Evolutionary conservation across 2,797 vertebrate species (phyloP).

Genomic region (Epinephelus coioides): DNA sequence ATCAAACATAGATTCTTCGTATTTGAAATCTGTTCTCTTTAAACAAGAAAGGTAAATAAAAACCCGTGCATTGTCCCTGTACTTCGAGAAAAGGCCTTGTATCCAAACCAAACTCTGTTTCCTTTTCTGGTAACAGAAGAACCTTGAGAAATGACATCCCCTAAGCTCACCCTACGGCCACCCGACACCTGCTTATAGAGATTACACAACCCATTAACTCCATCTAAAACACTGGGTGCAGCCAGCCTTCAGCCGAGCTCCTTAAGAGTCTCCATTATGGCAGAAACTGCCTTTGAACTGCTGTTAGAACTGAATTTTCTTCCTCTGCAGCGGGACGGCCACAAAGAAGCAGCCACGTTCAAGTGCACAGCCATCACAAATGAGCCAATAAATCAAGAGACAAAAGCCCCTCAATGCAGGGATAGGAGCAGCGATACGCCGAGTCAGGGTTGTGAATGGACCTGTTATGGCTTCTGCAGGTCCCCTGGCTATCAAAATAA

Average conservation of each 20-base stretch:
- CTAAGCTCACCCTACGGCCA: conserved; percentile 58
- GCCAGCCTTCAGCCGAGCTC: conserved; percentile 59
- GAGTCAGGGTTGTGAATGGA: conserved; percentile 62
- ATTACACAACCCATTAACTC: conserved; percentile 80
- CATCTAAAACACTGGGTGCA: conserved; percentile 69
- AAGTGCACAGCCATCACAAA: conserved; percentile 68
- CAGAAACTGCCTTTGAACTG: conserved; percentile 68
- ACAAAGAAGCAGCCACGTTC: conserved; percentile 53
- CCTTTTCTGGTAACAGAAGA: conserved; percentile 65
- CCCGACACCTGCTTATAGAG: conserved; percentile 75
- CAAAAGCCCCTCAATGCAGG: conserved; percentile 56
- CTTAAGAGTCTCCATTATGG: conserved; percentile 68
- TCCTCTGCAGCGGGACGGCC: conserved; percentile 38
- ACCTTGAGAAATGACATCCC: conserved; percentile 72
- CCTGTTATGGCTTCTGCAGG: conserved; percentile 63
- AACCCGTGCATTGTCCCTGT: background rate
- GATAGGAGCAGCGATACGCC: conserved; percentile 43
- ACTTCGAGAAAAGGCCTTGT: conserved; percentile 14
- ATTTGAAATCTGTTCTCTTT: conserved; percentile 6
- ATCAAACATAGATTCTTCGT: background rate
- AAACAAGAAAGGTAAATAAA: conserved; percentile 13
- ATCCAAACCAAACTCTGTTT: conserved; percentile 47
- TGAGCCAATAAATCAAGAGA: conserved; percentile 71
- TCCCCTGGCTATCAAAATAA: conserved; percentile 74
- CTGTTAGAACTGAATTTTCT: conserved; percentile 53